These are phyloP conservation scores for Nephrotoma flavescens DNA, from an alignment of 2,888 invertebrate species.

Conservation along the genomic window DNA sequence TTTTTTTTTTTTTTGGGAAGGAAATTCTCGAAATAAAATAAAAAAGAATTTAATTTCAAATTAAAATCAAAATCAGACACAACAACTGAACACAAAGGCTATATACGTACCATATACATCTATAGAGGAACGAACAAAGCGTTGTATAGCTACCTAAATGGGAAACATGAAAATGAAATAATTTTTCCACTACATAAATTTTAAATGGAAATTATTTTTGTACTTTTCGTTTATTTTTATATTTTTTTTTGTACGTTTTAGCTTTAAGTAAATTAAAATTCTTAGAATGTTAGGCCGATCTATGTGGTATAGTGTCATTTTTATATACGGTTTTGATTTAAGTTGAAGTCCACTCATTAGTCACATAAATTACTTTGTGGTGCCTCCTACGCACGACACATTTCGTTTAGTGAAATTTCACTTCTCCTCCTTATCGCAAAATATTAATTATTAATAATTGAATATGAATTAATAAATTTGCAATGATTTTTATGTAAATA, in stretches of 20 bases:
- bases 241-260: not conserved
- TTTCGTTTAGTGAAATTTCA: not conserved
- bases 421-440: not conserved
- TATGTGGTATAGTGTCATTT: not conserved
- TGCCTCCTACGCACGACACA: not conserved
- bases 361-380: not conserved
- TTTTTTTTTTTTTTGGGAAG: not conserved
- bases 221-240: not conserved
- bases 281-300: not conserved
- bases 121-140: not conserved
- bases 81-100: not conserved
- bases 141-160: not conserved
- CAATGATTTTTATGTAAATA: not conserved
- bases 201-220: not conserved
- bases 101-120: not conserved
- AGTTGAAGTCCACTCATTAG: not conserved
- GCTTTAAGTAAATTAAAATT: not conserved
- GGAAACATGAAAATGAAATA: not conserved
- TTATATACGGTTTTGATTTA: not conserved
- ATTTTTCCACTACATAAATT: not conserved
- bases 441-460: not conserved
- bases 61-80: not conserved
- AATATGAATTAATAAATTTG: not conserved
- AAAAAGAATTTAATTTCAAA: not conserved
- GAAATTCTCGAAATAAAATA: not conserved